Base-by-base conservation (phyloP, 1,140 invertebrate species). In the Periplaneta americana region DNA sequence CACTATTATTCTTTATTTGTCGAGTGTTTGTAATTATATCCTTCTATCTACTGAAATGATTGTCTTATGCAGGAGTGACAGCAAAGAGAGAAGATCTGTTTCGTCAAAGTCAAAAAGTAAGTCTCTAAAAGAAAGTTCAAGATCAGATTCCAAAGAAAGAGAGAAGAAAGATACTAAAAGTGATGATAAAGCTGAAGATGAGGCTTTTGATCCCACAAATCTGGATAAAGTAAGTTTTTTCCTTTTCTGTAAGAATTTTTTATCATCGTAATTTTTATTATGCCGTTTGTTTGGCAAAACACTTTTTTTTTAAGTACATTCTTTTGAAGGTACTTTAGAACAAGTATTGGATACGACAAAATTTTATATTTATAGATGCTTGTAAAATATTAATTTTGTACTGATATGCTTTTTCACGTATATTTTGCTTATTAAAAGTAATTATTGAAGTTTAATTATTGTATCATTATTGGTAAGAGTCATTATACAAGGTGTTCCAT, bases 121-220 rank as follows among this genome's bases (percentile, higher is more conserved):
- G 88, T 75, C 88, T 89, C 83, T 86, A 86, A 83, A 88, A 89
- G 87, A 86, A 86, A 90, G 84, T 88, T 87, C 83, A 85, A 89
- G 80, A 86, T 89, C 83, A 86, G 87, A 84, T 88, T 88, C 89
- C 15, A 88, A 87, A 84, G 90, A 90, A 17, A 88, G 86, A 79
- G 88, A 88, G 10, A 88, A 88, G 83, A 89, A 89, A 84, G 87
- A 89, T 34, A 90, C 91, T 80, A 93, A 94, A 86, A n/a, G 48
- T 22, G 48, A 66, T 66, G 48, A 66, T n/a, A 66, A 66, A 66
- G 48, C 48, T 28, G 89, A 91, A 82, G 91, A 93, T 82, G 87
- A 90, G 83, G 88, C 90, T 18, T 95, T 94, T 88, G 93, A 95
- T 86, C 92, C 93, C 57, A 92, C 93, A 48, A 93, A 93, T 87